Percentiles rank a stretch among this genome's conserved stretches.
These are phyloP conservation scores for Holothuria leucospilota DNA, from an alignment of 53 echinoderm and acorn worm species.

Conservation along the genomic window DNA sequence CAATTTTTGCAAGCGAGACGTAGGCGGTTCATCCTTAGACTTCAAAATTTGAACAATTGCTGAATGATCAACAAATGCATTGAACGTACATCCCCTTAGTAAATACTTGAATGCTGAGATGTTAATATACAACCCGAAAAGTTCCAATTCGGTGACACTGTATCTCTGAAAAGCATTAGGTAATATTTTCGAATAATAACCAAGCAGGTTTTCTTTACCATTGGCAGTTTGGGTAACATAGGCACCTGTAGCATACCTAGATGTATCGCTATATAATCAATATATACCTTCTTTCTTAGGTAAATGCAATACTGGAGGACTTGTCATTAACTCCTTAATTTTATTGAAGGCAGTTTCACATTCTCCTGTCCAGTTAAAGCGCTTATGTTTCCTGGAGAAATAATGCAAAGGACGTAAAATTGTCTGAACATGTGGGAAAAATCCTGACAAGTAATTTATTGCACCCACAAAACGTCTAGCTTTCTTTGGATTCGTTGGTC, in stretches of 20 bases:
- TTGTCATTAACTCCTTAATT: conserved; percentile 53
- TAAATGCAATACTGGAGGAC: conserved; percentile 1
- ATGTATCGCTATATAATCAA: not conserved
- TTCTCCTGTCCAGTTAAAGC: conserved; percentile 33
- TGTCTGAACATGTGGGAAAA: conserved; percentile 33
- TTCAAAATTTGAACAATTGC: conserved; percentile 53
- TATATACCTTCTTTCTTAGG: not conserved
- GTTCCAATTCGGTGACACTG: conserved; percentile 55
- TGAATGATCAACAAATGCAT: conserved; percentile 14
- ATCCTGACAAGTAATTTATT: conserved; percentile 37
- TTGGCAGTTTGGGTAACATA: conserved; percentile 46
- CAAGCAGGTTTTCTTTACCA: too few relatives aligned
- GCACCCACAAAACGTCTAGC: conserved; percentile 35
- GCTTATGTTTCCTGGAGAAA: conserved; percentile 32
- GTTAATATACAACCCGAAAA: conserved; percentile 48
- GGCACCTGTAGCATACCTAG: conserved; percentile 36
- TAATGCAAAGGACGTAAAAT: conserved; percentile 31
- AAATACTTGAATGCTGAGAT: conserved; percentile 47
- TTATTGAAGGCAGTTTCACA: conserved; percentile 45
- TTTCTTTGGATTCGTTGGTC: not conserved
- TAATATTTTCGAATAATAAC: conserved; percentile 60
- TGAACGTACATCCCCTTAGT: not conserved
- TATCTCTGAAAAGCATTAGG: conserved; percentile 41
- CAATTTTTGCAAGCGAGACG: conserved; percentile 46
- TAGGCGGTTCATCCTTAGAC: conserved; percentile 57